phyloP scores from a whole-genome alignment of 2,888 invertebrate species.

The Nephrotoma guestfalica region DNA sequence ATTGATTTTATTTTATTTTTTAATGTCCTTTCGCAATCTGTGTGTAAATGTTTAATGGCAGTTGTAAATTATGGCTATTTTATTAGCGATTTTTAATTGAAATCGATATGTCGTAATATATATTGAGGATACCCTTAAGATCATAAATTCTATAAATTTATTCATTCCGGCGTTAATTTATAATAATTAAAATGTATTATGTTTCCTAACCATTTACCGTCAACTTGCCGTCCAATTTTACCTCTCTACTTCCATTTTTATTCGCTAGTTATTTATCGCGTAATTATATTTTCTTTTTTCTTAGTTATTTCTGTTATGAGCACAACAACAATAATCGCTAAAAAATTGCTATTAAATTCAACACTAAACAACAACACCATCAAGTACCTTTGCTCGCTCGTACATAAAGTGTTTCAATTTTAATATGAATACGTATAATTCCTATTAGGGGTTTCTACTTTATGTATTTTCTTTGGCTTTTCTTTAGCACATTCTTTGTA shows the following conservation, averaged over 20 bases:
- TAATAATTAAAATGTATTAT: neutral
- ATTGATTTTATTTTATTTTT: neutral
- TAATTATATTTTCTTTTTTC: neutral
- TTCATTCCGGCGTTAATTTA: neutral
- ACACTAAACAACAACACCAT: neutral
- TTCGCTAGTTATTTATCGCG: neutral
- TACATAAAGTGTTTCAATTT: neutral
- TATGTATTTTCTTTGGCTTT: neutral
- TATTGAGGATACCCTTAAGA: neutral
- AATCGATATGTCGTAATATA: neutral
- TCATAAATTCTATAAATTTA: neutral
- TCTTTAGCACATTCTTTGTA: neutral
- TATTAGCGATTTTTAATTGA: neutral
- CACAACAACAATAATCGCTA: neutral
- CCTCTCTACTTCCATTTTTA: neutral
- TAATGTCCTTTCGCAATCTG: neutral
- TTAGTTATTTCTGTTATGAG: neutral
- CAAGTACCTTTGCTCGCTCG: neutral
- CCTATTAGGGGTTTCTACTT: neutral
- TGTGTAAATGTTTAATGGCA: neutral
- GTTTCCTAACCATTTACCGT: neutral
- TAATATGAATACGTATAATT: neutral
- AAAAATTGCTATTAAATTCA: neutral
- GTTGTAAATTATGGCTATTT: neutral
- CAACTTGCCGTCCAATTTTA: neutral